phyloP scores from a whole-genome alignment of 2,797 vertebrate genomes.

The Tragelaphus eurycerus region DNA sequence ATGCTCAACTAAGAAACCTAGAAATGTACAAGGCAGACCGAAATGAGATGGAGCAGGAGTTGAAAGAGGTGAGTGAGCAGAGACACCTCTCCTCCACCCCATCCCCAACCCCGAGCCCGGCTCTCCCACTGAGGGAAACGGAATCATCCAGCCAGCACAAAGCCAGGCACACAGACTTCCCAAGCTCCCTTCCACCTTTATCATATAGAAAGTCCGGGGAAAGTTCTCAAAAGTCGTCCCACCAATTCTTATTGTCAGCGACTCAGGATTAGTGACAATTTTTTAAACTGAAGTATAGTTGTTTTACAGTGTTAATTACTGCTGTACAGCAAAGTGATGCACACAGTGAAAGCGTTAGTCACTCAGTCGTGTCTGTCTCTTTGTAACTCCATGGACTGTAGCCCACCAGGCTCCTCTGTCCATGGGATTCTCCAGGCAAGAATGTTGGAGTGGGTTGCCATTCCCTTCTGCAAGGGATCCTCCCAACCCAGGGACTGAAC shows the following conservation, averaged over 20 bases:
- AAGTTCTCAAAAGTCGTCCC: background rate
- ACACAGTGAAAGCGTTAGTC: background rate
- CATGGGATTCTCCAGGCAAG: background rate
- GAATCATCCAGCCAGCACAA: background rate
- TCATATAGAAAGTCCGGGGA: background rate
- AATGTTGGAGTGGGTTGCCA: background rate
- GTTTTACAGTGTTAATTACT: background rate
- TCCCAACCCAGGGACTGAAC: background rate
- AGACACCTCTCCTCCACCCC: fast-evolving
- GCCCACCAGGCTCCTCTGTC: background rate
- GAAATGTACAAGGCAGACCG: constrained; percentile 69
- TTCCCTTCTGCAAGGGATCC: background rate
- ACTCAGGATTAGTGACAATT: background rate
- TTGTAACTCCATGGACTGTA: background rate
- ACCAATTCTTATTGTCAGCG: background rate
- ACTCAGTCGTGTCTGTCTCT: background rate
- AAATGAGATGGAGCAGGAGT: constrained; percentile 56
- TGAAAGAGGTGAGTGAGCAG: constrained; percentile 61
- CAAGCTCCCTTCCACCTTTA: background rate
- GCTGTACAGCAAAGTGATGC: background rate
- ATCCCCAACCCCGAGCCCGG: background rate
- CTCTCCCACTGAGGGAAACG: background rate
- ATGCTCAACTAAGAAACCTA: constrained; percentile 48
- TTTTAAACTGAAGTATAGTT: background rate
- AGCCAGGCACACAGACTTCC: background rate